These are phyloP conservation scores for Parthenolecanium corni DNA, from an alignment of 2,888 invertebrate species.

Conservation along the genomic window DNA sequence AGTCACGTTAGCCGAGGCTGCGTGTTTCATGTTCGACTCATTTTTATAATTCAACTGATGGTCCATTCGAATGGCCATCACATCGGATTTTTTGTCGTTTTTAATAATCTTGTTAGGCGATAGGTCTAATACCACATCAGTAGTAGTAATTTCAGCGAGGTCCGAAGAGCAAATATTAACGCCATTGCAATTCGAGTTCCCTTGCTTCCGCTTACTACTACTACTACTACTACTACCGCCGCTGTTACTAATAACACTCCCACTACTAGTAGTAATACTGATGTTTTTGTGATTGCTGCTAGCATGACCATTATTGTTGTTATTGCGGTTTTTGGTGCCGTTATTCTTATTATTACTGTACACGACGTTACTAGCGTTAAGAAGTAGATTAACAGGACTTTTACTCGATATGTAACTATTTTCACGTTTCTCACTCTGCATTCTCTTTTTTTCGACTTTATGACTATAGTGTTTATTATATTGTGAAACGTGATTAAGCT, in stretches of 20 bases:
- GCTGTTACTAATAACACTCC: background rate
- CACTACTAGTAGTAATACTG: background rate
- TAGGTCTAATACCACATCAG: slow-evolving; percentile 24
- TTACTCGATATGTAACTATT: background rate
- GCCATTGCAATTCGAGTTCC: background rate
- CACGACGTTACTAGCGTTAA: background rate
- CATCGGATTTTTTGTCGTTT: slow-evolving; percentile 6
- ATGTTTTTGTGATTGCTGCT: background rate
- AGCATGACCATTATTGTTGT: background rate
- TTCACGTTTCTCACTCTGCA: background rate
- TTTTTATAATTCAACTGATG: background rate
- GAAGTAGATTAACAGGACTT: background rate
- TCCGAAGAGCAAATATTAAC: background rate
- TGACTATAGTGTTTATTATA: slow-evolving; percentile 26
- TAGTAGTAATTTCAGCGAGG: background rate
- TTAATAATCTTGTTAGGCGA: slow-evolving; percentile 22
- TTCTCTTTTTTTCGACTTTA: slow-evolving; percentile 15
- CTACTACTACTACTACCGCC: slow-evolving; percentile 33
- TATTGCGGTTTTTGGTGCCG: background rate
- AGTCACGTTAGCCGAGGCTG: background rate
- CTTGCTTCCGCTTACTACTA: slow-evolving; percentile 13
- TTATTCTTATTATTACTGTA: background rate
- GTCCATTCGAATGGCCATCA: background rate
- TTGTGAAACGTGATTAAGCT: slow-evolving; percentile 19
- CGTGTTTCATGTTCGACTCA: background rate